Conservation (phyloP, 2,797 vertebrate genomes). For the Heliangelus exortis region DNA sequence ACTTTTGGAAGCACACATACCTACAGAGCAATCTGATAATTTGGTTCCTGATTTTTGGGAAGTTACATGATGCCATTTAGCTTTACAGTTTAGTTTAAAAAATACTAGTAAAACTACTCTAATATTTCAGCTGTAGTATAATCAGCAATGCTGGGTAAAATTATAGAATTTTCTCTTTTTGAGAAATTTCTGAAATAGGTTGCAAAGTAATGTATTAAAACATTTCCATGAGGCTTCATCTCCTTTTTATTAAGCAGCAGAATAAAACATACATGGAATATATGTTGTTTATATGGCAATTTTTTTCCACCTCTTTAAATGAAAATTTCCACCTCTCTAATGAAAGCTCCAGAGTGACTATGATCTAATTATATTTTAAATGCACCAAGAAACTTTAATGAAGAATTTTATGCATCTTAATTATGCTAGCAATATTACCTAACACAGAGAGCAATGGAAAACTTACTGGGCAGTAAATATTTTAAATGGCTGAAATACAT, state of each 20-base stretch:
- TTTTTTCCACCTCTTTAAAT: neutral
- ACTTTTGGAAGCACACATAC: neutral
- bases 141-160: neutral
- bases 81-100: neutral
- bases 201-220: neutral
- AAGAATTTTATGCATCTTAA: conserved; percentile 4
- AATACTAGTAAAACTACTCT: neutral
- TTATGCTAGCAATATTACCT: neutral
- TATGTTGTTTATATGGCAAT: neutral
- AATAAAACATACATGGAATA: neutral
- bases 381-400: neutral
- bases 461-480: neutral
- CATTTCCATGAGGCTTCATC: neutral
- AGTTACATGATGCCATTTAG: neutral
- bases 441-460: neutral
- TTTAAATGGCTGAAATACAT: neutral
- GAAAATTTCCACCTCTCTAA: no score
- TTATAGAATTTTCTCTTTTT: neutral
- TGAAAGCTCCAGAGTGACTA: neutral
- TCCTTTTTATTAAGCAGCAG: neutral
- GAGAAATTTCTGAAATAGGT: neutral
- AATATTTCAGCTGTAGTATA: neutral
- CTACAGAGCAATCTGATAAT: neutral
- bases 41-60: neutral
- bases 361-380: conserved; percentile 41